Base-by-base conservation (phyloP, 2,888 invertebrate species). In the Ferrisia virgata region DNA sequence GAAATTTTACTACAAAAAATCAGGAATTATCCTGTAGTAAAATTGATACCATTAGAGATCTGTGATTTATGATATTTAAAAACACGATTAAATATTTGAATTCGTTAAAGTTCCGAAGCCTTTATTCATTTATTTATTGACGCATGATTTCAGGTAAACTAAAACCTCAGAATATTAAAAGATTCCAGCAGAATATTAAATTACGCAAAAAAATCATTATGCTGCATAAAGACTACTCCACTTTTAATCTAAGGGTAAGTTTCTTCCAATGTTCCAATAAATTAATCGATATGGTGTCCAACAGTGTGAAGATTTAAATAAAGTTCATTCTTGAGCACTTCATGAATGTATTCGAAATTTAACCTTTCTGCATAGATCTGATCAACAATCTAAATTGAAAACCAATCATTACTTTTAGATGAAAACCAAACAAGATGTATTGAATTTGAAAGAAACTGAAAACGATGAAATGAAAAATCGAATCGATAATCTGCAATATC, bases 381-480 rank as follows among this genome's bases (percentile, higher is more conserved):
- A n/a, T n/a, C n/a, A n/a, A n/a, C n/a, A n/a, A n/a, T 36, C 36
- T 8, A 36, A 36, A 4, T 8, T 36, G 8, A 36, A 6, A 36
- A 36, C 4, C 4, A 6, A 36, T 36, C 8, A 11, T 5, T 81
- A 8, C 39, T 69, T 82, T 39, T 39, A 83, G 83, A 76, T 72
- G 36, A 69, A 40, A 28, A 47, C 40, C 1, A 83, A 83, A 47
- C 83, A 72, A 40, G 83, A 83, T 36, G 39, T 83, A 0, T 22
- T 83, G 22, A 83, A 39, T 31, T 43, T 83, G 25, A 83, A 83
- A 76, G 83, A 83, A 47, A 83, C 76, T 25, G 39, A 47, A 72
- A 83, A 83, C 31, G 83, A 83, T 18, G 83, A 83, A 76, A 22
- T 83, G 28, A 72, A 76, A 47, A 83, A 83, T 76, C 76, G 83